phyloP scores from a whole-genome alignment of 2,797 vertebrate genomes.

The Pipistrellus kuhlii region DNA sequence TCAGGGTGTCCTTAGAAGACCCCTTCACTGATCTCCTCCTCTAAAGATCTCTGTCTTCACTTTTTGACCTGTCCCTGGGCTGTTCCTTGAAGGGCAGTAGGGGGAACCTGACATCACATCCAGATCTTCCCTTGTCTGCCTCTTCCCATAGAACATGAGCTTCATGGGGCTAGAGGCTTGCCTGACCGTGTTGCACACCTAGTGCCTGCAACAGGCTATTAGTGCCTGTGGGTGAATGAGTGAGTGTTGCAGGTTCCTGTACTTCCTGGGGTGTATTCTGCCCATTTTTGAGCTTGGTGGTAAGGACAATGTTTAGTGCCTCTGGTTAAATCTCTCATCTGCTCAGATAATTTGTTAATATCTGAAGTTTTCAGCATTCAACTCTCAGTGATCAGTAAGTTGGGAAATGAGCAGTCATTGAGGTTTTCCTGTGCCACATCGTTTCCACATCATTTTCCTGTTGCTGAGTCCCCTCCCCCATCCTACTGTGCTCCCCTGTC shows the following conservation, averaged over 20 bases:
- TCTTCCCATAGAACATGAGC: neutral
- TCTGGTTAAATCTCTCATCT: neutral
- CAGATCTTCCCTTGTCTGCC: neutral
- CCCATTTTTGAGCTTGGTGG: neutral
- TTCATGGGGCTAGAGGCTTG: neutral
- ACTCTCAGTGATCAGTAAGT: neutral
- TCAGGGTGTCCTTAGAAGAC: rapidly evolving
- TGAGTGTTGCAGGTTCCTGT: neutral
- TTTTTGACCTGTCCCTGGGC: neutral
- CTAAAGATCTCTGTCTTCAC: neutral
- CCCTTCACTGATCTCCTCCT: neutral
- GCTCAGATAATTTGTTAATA: neutral
- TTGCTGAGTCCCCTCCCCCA: neutral
- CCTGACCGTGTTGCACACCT: neutral
- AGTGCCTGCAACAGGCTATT: neutral
- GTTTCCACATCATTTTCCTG: neutral
- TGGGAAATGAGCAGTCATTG: neutral
- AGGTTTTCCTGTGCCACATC: neutral
- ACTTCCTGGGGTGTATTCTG: rapidly evolving
- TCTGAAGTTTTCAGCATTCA: too few relatives aligned
- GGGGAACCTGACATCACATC: neutral
- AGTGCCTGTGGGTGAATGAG: neutral
- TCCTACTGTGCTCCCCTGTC: neutral
- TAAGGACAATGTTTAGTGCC: neutral
- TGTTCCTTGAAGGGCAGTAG: neutral